phyloP scores from a whole-genome alignment of 1,140 invertebrate genomes.

The Zophobas atratus region DNA sequence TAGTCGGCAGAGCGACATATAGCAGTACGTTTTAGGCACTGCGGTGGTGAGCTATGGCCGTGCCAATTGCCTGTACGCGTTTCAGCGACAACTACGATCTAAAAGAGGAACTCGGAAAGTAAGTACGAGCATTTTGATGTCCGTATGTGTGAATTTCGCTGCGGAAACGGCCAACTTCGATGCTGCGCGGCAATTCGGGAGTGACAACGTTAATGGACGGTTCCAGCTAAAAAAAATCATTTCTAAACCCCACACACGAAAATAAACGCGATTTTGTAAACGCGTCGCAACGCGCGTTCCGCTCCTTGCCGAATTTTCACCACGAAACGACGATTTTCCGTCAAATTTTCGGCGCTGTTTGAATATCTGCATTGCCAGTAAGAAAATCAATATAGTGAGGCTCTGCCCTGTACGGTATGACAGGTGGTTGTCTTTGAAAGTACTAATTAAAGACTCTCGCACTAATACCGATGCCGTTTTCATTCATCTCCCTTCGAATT shows the following conservation, averaged over 20 bases:
- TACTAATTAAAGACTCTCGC: constrained; percentile 22
- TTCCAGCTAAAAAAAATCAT: constrained; percentile 44
- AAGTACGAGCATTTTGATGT: constrained; percentile 73
- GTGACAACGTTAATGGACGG: constrained; percentile 36
- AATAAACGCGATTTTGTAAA: constrained; percentile 53
- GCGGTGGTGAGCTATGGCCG: constrained; percentile 63
- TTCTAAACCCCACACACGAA: constrained; percentile 46
- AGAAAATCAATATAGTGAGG: constrained; percentile 67
- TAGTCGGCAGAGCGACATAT: constrained; percentile 51
- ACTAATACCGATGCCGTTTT: constrained; percentile 3
- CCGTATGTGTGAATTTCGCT: constrained; percentile 41
- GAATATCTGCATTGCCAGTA: constrained; percentile 67
- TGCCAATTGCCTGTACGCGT: constrained; percentile 80
- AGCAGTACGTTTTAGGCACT: constrained; percentile 60
- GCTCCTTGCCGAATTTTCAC: neutral
- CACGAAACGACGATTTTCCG: constrained; percentile 20
- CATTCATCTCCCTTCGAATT: constrained; percentile 15
- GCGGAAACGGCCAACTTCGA: constrained; percentile 39
- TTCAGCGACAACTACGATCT: constrained; percentile 99
- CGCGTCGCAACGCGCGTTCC: constrained; percentile 20
- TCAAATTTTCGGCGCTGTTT: constrained; percentile 53
- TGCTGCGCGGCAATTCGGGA: constrained; percentile 37
- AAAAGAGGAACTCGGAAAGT: constrained; percentile 99
- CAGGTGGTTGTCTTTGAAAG: constrained; percentile 64
- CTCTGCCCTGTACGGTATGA: constrained; percentile 64